Conservation (phyloP, 2,888 invertebrate species). For the Copidosoma aretas region DNA sequence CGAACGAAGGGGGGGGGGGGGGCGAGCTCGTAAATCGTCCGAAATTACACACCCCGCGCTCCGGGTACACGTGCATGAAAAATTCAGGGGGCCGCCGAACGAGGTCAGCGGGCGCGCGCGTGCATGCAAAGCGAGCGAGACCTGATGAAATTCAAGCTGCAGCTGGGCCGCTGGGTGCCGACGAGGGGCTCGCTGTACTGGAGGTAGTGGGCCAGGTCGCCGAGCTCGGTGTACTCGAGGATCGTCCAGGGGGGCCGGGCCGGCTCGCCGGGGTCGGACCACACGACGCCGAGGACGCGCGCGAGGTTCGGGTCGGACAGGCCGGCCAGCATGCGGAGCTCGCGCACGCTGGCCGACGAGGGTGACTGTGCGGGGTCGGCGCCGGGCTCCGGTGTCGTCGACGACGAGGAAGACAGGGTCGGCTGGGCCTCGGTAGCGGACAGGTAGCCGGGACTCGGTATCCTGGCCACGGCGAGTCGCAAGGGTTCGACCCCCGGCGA, state of each 20-base stretch:
- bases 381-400: too few species aligned
- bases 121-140: slow-evolving; percentile 26
- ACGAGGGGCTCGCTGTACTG: slow-evolving; percentile 62
- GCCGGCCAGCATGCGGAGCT: slow-evolving; percentile 73
- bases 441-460: slow-evolving; percentile 49
- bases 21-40: slow-evolving; percentile 22
- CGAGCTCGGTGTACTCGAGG: slow-evolving; percentile 77
- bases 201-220: slow-evolving; percentile 76
- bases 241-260: slow-evolving; percentile 74
- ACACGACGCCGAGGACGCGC: slow-evolving; percentile 69
- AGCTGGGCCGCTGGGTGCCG: slow-evolving; percentile 56
- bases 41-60: slow-evolving; percentile 17
- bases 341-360: slow-evolving; percentile 61
- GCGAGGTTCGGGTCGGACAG: slow-evolving; percentile 74
- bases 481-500: slow-evolving; percentile 9
- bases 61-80: not conserved
- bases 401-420: too few species aligned
- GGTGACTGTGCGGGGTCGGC: not conserved
- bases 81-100: not conserved
- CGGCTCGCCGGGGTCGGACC: slow-evolving; percentile 60
- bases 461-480: slow-evolving; percentile 67
- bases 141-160: slow-evolving; percentile 61
- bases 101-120: too few species aligned
- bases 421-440: not conserved
- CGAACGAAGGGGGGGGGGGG: not conserved